Evolutionary conservation across 1,140 invertebrate species (phyloP).

Genomic region (Anoplolepis gracilipes): DNA sequence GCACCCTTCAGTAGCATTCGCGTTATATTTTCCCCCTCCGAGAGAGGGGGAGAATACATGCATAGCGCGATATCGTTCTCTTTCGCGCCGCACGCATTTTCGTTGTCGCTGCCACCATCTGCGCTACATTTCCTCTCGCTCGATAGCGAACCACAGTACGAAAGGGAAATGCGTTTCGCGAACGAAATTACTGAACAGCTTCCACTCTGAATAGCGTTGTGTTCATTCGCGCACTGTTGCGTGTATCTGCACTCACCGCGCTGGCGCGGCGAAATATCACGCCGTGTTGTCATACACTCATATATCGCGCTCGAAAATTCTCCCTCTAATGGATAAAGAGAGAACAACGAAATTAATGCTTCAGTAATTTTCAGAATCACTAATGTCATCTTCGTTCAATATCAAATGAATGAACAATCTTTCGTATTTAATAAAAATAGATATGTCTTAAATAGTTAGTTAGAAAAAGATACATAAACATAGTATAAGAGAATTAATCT

Average conservation of each 20-base stretch:
- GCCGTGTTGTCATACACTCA: slow-evolving; percentile 50
- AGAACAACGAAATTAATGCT: slow-evolving; percentile 61
- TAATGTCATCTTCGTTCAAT: slow-evolving; percentile 45
- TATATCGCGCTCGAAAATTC: slow-evolving; percentile 42
- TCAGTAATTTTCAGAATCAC: slow-evolving; percentile 59
- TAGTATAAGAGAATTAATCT: neutral
- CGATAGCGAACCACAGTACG: neutral
- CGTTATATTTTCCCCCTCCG: neutral
- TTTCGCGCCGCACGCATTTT: slow-evolving; percentile 16
- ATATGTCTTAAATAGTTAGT: neutral
- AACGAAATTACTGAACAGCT: slow-evolving; percentile 58
- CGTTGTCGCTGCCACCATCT: neutral
- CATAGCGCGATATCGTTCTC: neutral
- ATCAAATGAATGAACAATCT: slow-evolving; percentile 25
- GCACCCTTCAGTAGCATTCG: slow-evolving; percentile 77
- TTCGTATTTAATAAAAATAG: neutral
- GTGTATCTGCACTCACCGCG: slow-evolving; percentile 16
- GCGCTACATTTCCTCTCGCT: slow-evolving; percentile 37
- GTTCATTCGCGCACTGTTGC: slow-evolving; percentile 46
- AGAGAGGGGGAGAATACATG: neutral
- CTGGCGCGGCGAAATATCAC: slow-evolving; percentile 42
- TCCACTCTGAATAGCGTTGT: slow-evolving; percentile 45
- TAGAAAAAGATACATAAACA: neutral
- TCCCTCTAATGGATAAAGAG: slow-evolving; percentile 41
- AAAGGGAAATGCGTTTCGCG: slow-evolving; percentile 35